Evolutionary conservation across 2,113 vertebrate species (phyloP).

Genomic region (Platysternon megacephalum): DNA sequence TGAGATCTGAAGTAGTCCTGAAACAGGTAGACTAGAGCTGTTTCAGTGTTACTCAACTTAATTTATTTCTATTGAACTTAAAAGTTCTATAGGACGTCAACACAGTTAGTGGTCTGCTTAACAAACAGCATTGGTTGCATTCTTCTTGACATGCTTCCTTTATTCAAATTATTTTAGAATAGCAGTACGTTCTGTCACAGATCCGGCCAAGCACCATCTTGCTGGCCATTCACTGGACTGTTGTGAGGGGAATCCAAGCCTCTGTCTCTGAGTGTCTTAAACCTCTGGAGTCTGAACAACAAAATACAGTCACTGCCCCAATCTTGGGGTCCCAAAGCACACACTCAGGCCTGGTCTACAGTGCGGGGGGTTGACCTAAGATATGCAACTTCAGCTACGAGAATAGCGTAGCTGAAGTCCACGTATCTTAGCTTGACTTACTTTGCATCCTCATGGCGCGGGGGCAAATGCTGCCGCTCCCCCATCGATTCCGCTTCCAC

Average conservation of each 20-base stretch:
- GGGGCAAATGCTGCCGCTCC: no score
- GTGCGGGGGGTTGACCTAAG: no score
- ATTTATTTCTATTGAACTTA: background rate
- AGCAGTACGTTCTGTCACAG: background rate
- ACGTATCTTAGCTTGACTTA: no score
- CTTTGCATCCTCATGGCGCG: no score
- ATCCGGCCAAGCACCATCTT: slow-evolving; percentile 5
- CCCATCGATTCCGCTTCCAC: no score
- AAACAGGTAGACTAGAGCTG: background rate
- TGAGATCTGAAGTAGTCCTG: background rate
- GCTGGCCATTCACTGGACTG: background rate
- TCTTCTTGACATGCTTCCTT: background rate
- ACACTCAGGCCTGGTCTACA: no score
- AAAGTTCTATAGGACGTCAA: background rate
- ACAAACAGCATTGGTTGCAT: background rate
- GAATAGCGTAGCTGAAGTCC: no score
- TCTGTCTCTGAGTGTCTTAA: background rate
- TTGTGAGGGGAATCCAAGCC: background rate
- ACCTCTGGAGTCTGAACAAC: background rate
- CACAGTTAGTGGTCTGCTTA: fast-evolving
- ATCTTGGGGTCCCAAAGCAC: background rate
- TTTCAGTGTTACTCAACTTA: background rate
- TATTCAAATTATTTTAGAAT: background rate
- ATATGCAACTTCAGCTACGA: no score
- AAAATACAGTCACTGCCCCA: background rate